Evolutionary conservation across 2,888 invertebrate genomes (phyloP).

Genomic region (Cabera pusaria): DNA sequence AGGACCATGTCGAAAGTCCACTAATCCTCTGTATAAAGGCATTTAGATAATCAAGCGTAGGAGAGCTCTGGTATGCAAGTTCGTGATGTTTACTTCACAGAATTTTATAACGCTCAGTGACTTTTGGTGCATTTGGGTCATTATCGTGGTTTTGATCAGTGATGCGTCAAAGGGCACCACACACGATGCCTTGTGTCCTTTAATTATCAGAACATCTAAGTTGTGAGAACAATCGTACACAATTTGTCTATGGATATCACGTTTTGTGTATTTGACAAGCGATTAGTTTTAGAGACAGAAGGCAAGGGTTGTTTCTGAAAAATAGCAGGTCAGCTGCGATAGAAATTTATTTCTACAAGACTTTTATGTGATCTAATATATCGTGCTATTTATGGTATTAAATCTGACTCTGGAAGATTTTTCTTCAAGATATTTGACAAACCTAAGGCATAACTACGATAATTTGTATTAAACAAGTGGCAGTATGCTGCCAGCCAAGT

Average conservation of each 20-base stretch:
- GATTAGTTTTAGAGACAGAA: constrained; percentile 14
- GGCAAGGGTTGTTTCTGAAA: constrained; percentile 13
- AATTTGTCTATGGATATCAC: constrained; percentile 18
- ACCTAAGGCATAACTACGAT: too few relatives aligned
- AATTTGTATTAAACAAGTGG: too few relatives aligned
- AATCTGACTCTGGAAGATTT: too few relatives aligned
- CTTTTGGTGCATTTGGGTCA: constrained; percentile 44
- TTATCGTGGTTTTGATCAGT: constrained; percentile 74
- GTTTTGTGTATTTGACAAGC: constrained; percentile 22
- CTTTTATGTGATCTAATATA: too few relatives aligned
- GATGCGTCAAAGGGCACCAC: constrained; percentile 68
- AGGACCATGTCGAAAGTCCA: constrained; percentile 47
- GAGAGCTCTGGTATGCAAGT: constrained; percentile 55
- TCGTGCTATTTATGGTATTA: too few relatives aligned
- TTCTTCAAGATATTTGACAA: too few relatives aligned
- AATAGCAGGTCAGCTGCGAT: constrained; percentile 7
- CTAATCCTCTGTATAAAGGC: constrained; percentile 63
- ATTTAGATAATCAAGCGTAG: constrained; percentile 70
- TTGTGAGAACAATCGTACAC: constrained; percentile 38
- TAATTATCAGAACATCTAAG: constrained; percentile 56
- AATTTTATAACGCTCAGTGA: constrained; percentile 65
- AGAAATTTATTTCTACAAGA: too few relatives aligned
- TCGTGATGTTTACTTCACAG: constrained; percentile 65
- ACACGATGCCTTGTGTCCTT: constrained; percentile 68
- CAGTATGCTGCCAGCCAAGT: too few relatives aligned